Percentiles rank a stretch among this genome's conserved stretches.
Evolutionary conservation across 2,113 vertebrate genomes (phyloP).

Genomic region (Xiphophorus maculatus): DNA sequence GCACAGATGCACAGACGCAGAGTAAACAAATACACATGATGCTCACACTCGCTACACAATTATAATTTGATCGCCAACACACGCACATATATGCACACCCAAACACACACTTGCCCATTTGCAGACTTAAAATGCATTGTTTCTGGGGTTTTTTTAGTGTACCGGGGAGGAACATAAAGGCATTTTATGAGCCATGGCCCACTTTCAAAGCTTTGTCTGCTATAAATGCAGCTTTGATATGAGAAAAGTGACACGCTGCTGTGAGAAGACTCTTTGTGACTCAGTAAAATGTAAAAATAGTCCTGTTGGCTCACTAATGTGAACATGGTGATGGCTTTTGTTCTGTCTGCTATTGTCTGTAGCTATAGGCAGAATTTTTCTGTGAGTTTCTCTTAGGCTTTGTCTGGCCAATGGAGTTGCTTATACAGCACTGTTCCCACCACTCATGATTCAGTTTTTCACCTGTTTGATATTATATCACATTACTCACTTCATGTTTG

Average conservation of each 20-base stretch:
- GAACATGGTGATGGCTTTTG: slow-evolving; percentile 66
- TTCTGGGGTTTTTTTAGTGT: slow-evolving; percentile 54
- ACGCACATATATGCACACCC: slow-evolving; percentile 45
- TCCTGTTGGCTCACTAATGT: slow-evolving; percentile 66
- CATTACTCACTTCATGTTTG: slow-evolving; percentile 68
- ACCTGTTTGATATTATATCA: slow-evolving; percentile 72
- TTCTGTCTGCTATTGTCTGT: slow-evolving; percentile 58
- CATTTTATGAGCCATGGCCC: slow-evolving; percentile 75
- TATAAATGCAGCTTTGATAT: slow-evolving; percentile 75
- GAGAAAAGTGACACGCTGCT: slow-evolving; percentile 72
- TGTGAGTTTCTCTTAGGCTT: slow-evolving; percentile 37
- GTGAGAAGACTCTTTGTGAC: slow-evolving; percentile 74
- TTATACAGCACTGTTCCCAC: slow-evolving; percentile 63
- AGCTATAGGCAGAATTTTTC: slow-evolving; percentile 35
- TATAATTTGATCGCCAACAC: slow-evolving; percentile 56
- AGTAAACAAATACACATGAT: slow-evolving; percentile 22
- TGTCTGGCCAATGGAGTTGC: slow-evolving; percentile 42
- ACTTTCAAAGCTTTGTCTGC: slow-evolving; percentile 75
- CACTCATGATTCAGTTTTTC: slow-evolving; percentile 47
- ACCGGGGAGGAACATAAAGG: slow-evolving; percentile 66
- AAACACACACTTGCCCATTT: slow-evolving; percentile 49
- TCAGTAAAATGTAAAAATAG: slow-evolving; percentile 74
- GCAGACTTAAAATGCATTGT: slow-evolving; percentile 71
- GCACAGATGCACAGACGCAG: slow-evolving; percentile 33
- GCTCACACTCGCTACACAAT: slow-evolving; percentile 33